Percentiles rank a stretch among this genome's conserved stretches.
Conservation (phyloP, 1,140 invertebrate genomes). For the Dendrolimus punctatus region DNA sequence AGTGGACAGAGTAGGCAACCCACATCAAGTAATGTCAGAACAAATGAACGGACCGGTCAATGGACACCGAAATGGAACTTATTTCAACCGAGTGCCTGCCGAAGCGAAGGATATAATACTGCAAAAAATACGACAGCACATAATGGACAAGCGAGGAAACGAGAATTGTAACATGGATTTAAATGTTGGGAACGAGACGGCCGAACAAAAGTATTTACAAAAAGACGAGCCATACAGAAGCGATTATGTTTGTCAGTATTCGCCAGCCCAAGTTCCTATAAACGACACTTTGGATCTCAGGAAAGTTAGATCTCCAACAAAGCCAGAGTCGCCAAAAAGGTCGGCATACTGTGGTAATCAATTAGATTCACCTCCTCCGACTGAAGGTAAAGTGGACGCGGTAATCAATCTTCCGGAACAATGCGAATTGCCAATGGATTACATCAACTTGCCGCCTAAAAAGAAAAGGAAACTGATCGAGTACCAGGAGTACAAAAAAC, state of each 20-base stretch:
- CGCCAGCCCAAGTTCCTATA: slow-evolving; percentile 24
- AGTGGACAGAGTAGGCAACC: slow-evolving; percentile 51
- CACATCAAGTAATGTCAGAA: slow-evolving; percentile 15
- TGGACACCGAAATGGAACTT: slow-evolving; percentile 34
- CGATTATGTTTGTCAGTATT: slow-evolving; percentile 38
- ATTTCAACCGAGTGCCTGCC: slow-evolving; percentile 57
- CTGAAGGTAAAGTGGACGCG: slow-evolving; percentile 36
- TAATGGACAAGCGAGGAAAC: slow-evolving; percentile 66
- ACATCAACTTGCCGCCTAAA: slow-evolving; percentile 66
- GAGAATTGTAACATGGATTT: slow-evolving; percentile 31
- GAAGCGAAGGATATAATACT: slow-evolving; percentile 66
- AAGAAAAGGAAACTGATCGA: slow-evolving; percentile 68
- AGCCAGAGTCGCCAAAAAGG: slow-evolving; percentile 27
- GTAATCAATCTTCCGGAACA: slow-evolving; percentile 48
- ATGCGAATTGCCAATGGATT: slow-evolving; percentile 63
- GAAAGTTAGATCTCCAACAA: slow-evolving; percentile 52
- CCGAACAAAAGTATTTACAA: slow-evolving; percentile 37
- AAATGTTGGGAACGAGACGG: slow-evolving; percentile 19
- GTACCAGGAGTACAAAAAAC: slow-evolving; percentile 67
- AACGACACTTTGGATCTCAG: slow-evolving; percentile 54
- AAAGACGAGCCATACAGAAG: slow-evolving; percentile 46
- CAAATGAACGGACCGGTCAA: slow-evolving; percentile 21
- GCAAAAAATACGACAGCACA: slow-evolving; percentile 69
- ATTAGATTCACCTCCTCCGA: slow-evolving; percentile 29
- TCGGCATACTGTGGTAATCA: slow-evolving; percentile 27